Conservation (phyloP, 2,113 vertebrate genomes). For the Tonatia bakeri region DNA sequence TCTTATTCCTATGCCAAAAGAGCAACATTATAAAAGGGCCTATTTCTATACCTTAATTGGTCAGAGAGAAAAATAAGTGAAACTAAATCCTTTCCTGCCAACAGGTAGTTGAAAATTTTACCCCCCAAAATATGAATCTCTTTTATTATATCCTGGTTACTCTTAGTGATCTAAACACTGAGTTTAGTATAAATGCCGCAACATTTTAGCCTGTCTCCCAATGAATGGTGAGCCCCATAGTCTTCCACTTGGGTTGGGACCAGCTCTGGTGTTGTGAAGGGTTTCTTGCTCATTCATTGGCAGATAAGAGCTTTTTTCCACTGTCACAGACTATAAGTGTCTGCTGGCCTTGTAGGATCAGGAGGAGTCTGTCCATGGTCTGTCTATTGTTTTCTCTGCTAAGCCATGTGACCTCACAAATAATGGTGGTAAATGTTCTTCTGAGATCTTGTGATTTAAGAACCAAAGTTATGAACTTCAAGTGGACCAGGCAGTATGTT, state of each 20-base stretch:
- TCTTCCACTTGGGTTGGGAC: not conserved
- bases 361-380: not conserved
- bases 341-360: not conserved
- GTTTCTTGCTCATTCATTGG: not conserved
- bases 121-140: not conserved
- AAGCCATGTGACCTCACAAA: not conserved
- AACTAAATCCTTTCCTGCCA: not conserved
- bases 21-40: not conserved
- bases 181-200: not conserved
- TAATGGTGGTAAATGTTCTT: not conserved
- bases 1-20: not conserved
- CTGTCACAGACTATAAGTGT: not conserved
- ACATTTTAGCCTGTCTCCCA: not conserved
- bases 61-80: not conserved
- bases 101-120: not conserved
- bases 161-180: not conserved
- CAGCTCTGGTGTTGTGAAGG: not conserved
- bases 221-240: not conserved
- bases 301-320: not conserved
- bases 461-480: not conserved
- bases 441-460: conserved; percentile 16
- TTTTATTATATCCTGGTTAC: not conserved
- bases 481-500: not conserved
- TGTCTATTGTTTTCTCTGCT: not conserved
- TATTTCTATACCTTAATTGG: not conserved